Evolutionary conservation across 2,113 vertebrate genomes (phyloP), one percentile per base, ranked within the genome.

Genomic region (Eleginops maclovinus): DNA sequence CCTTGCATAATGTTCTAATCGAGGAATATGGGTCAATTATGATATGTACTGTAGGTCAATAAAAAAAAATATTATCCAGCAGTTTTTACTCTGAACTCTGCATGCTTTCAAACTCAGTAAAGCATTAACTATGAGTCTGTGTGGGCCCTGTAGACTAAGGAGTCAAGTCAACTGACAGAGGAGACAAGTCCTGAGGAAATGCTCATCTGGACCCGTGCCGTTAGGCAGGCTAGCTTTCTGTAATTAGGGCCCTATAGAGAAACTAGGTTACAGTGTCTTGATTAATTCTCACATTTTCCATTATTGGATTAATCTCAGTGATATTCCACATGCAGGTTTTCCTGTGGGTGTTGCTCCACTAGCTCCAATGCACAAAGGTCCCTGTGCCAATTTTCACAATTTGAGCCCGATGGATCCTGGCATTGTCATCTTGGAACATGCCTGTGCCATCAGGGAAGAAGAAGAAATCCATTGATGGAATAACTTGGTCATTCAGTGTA

Each of bases 231-330:
- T 31, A 51, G 54, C 71, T 85, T 82, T 31, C 78, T 86, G 75
- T 87, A 85, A 87, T 88, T 83, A 83, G 81, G n/a, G 60, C 77
- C 77, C 67, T 44, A 21, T 71, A 53, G 72, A 86, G 68, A 70
- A 87, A 82, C 77, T 87, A 71, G 82, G 82, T 85, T 82, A 79
- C 26, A 73, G 53, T 55, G 63, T 71, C 72, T 88, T 87, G 84
- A 89, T 86, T 88, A 81, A 83, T 84, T 81, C 75, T 83, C 51
- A 77, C 72, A 77, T 83, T 77, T 79, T 61, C 44, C 55, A 83
- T 87, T 85, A 89, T 72, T 89, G 70, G 72, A 82, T 77, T 85
- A 74, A 87, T 88, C 78, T 82, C 63, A 51, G 9, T 77, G 67
- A 78, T 19, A 63, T 79, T 81, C 66, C 79, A 78, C 72, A 70